Conservation (phyloP, 2,888 invertebrate species). For the Apocheima hispidaria region DNA sequence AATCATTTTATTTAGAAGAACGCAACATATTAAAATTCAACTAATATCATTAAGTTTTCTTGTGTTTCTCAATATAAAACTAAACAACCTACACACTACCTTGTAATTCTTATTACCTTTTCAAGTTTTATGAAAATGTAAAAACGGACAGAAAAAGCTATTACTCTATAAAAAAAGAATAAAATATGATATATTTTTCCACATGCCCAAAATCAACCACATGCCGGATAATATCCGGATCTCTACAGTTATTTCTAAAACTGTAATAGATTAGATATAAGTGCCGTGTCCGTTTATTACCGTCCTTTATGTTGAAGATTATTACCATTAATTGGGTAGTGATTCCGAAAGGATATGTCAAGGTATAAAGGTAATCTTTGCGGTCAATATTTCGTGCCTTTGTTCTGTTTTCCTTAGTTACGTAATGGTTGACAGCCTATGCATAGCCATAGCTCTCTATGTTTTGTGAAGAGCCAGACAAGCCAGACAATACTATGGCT, state of each 20-base stretch:
- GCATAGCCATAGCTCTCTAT: neutral
- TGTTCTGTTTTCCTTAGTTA: constrained; percentile 1
- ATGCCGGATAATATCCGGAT: constrained; percentile 8
- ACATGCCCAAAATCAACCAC: neutral
- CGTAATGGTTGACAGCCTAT: neutral
- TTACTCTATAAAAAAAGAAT: too few species aligned
- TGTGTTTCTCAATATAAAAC: too few species aligned
- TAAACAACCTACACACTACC: too few species aligned
- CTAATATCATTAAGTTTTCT: too few species aligned
- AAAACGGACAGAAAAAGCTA: too few species aligned
- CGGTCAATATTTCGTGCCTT: constrained; percentile 14
- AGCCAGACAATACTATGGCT: neutral
- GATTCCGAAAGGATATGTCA: constrained; percentile 29
- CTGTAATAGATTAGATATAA: constrained; percentile 43
- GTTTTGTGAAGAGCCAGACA: neutral
- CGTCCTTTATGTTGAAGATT: constrained; percentile 34
- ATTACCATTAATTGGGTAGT: constrained; percentile 36
- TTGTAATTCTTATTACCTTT: too few species aligned
- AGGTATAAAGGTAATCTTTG: constrained; percentile 25
- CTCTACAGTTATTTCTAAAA: neutral
- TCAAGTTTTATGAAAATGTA: too few species aligned
- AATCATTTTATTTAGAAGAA: too few species aligned
- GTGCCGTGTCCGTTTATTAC: constrained; percentile 32
- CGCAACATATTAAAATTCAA: too few species aligned
- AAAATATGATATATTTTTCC: too few species aligned